phyloP scores from a whole-genome alignment of 2,113 vertebrate species.

The Jaculus jaculus region DNA sequence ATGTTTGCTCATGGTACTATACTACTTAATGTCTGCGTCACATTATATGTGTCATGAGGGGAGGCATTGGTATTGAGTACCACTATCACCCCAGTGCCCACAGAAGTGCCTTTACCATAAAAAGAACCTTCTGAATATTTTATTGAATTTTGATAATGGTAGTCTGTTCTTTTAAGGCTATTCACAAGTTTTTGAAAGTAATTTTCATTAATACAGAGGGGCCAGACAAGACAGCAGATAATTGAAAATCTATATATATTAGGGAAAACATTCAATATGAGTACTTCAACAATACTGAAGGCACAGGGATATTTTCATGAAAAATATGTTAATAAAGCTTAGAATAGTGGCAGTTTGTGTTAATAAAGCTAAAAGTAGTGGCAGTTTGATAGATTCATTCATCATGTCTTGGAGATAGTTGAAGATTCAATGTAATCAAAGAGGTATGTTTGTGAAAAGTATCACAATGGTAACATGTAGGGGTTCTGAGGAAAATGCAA shows the following conservation, averaged over 20 bases:
- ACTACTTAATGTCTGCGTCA: background rate
- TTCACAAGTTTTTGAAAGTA: background rate
- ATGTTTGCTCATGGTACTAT: background rate
- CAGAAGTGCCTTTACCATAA: background rate
- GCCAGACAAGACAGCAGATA: background rate
- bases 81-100: background rate
- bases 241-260: background rate
- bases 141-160: background rate
- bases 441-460: background rate
- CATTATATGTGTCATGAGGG: background rate
- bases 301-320: background rate
- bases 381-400: background rate
- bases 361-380: too few relatives aligned
- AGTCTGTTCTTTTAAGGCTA: background rate
- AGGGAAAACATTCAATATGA: background rate
- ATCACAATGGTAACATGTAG: background rate
- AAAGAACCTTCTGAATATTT: background rate
- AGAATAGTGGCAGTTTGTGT: background rate
- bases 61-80: background rate
- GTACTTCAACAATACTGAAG: background rate
- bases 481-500: constrained; percentile 8
- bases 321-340: background rate
- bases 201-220: background rate
- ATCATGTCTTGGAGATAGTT: constrained; percentile 2
- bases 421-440: constrained; percentile 15